Evolutionary conservation across 2,797 vertebrate genomes (phyloP), one percentile per base, ranked within the genome.

Genomic region (Schizopygopsis malacanthus): DNA sequence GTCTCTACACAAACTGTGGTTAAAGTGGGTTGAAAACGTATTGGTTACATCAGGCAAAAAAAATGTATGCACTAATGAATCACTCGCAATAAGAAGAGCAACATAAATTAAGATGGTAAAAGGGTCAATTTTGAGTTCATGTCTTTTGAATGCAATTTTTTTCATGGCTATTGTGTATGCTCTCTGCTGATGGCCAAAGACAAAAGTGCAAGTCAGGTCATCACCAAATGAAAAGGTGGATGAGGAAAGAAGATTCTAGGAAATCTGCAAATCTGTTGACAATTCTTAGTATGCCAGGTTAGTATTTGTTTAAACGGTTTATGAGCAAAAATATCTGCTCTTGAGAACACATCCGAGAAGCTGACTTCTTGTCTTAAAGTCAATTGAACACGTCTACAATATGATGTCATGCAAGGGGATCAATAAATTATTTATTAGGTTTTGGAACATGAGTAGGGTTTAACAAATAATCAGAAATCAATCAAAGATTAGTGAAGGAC

Each of bases 281-380:
- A 69, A 20, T 33, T 25, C 39, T 82, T 76, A 54, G 63, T 20
- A 43, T 45, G 52, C 6, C 12, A 4, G 47, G 33, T 69, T 73
- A 83, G 84, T 88, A 43, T 85, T 84, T 69, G 33, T 65, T 52
- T 81, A 81, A 80, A 82, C 85, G 82, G 81, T 84, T 89, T 86
- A 86, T 63, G 65, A 72, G 82, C 45, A 39, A 52, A 28, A 20
- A 84, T 39, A 25, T 65, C 56, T 79, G 56, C 77, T 82, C 22
- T 65, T n/a, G 70, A 33, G 33, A 33, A 56, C 22, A 83, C 77
- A 78, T 87, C 28, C 67, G 56, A 85, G 41, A 84, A 41, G 61
- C 81, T 78, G 50, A 87, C 80, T 50, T 69, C 79, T 75, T 16
- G 25, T 61, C 47, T 80, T 71, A 47, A 71, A 28, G 33, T 75